Evolutionary conservation across 2,113 vertebrate species (phyloP).

Genomic region (Cyanoliseus patagonus): DNA sequence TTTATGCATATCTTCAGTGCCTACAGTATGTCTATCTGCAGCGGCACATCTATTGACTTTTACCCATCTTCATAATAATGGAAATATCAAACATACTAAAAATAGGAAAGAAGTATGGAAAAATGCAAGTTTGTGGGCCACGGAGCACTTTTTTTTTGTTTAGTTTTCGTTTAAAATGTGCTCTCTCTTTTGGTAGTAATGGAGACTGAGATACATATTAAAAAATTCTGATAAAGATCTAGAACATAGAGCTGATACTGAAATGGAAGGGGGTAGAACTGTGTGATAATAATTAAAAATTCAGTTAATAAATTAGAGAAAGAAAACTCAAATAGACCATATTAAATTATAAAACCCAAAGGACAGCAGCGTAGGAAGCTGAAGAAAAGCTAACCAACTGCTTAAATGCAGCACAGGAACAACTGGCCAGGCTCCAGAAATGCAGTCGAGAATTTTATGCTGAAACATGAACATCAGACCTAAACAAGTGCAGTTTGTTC

Average conservation of each 20-base stretch:
- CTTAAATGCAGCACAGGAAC: not conserved
- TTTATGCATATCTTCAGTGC: not conserved
- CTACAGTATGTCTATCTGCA: not conserved
- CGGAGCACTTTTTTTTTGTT: not conserved
- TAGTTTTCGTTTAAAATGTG: not conserved
- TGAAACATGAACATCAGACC: not conserved
- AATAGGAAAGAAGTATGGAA: not conserved
- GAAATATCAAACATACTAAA: not conserved
- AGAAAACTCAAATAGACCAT: not conserved
- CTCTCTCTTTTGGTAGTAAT: not conserved
- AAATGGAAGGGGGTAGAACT: not conserved
- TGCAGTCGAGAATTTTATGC: not conserved
- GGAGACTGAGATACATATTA: not conserved
- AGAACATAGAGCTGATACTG: not conserved
- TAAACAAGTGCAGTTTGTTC: not conserved
- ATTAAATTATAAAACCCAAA: not conserved
- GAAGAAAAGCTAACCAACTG: not conserved
- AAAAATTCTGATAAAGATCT: not conserved
- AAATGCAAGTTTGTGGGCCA: not conserved
- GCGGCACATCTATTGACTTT: not conserved
- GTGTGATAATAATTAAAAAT: not conserved
- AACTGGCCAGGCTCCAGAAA: not conserved
- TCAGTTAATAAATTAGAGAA: not conserved
- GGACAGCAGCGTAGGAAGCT: not conserved
- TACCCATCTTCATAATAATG: not conserved